These are phyloP conservation scores for Riparia riparia DNA, from an alignment of 2,113 vertebrate species.

Conservation along the genomic window DNA sequence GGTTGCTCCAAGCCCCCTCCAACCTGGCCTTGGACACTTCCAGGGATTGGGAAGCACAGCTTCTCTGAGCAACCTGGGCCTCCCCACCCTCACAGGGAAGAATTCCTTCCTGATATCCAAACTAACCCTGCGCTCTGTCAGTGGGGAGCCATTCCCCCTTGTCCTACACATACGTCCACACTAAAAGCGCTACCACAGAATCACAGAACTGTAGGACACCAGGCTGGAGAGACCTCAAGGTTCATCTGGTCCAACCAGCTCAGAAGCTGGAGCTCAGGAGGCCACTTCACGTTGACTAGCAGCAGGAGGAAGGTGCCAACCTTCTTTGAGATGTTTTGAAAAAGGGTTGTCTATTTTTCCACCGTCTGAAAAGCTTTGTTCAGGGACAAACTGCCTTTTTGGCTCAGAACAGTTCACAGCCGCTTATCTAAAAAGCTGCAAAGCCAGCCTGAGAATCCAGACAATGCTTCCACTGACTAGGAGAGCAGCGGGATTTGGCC, in stretches of 20 bases:
- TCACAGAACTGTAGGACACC: neutral
- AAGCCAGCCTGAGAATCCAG: neutral
- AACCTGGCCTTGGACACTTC: neutral
- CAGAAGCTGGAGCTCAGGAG: neutral
- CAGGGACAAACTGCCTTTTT: neutral
- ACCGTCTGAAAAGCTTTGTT: neutral
- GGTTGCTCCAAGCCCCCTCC: neutral
- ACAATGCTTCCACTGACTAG: neutral
- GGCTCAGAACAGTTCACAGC: neutral
- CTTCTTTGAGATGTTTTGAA: neutral
- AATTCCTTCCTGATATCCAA: too few species aligned
- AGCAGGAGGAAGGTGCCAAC: neutral
- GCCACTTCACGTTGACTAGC: neutral
- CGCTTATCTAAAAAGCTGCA: neutral
- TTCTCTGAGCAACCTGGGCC: neutral
- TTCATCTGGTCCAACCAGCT: neutral
- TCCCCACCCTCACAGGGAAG: neutral
- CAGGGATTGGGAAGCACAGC: neutral
- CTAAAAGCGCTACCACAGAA: neutral
- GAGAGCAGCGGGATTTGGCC: neutral
- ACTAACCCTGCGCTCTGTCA: neutral
- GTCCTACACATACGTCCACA: neutral
- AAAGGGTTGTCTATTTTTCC: neutral
- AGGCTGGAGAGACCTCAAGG: neutral
- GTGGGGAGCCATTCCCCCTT: neutral